Conservation (phyloP, 1,140 invertebrate species). For the Anastrepha ludens region DNA sequence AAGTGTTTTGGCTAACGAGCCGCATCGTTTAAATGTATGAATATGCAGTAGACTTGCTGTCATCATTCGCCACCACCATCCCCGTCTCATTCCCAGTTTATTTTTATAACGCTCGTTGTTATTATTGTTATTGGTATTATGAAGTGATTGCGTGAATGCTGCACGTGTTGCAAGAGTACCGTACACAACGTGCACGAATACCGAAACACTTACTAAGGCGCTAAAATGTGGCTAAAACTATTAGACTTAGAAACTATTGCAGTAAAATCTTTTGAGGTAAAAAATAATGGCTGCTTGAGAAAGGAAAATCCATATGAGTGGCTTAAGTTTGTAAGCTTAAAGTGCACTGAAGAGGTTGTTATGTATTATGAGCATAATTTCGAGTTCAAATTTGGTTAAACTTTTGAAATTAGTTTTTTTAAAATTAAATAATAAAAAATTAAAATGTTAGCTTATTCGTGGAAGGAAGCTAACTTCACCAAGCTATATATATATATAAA, state of each 20-base stretch:
- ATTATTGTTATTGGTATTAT: constrained; percentile 2
- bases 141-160: not conserved
- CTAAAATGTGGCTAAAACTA: not conserved
- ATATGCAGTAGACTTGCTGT: not conserved
- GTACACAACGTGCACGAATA: too few species aligned
- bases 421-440: too few species aligned
- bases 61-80: not conserved
- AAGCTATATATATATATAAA: too few species aligned
- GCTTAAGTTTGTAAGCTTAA: not conserved
- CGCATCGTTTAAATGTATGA: constrained; percentile 27
- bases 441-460: too few species aligned
- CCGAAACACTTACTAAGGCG: not conserved
- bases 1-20: constrained; percentile 18
- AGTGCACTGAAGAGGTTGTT: too few species aligned
- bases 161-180: not conserved
- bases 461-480: too few species aligned
- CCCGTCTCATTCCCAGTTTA: not conserved
- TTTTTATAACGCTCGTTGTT: not conserved
- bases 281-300: not conserved
- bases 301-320: not conserved
- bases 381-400: too few species aligned
- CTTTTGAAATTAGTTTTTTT: too few species aligned
- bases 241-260: not conserved
- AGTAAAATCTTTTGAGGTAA: not conserved
- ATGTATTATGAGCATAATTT: too few species aligned